Conservation (phyloP, 2,113 vertebrate species). For the Campylomormyrus numenius region DNA sequence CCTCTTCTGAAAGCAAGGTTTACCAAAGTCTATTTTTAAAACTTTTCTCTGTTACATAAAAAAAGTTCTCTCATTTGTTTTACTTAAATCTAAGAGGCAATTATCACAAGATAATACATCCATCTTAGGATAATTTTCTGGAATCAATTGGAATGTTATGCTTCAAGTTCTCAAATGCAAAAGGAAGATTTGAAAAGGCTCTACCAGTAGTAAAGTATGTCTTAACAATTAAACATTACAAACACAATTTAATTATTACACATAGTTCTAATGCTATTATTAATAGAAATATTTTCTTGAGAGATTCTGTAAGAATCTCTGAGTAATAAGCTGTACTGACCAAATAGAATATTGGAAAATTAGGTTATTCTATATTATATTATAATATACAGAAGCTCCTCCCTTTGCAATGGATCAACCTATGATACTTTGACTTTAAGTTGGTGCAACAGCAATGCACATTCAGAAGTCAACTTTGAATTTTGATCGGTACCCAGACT, state of each 20-base stretch:
- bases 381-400: no score
- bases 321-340: no score
- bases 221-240: background rate
- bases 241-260: background rate
- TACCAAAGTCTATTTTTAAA: background rate
- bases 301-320: background rate
- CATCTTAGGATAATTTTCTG: background rate
- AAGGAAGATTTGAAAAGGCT: background rate
- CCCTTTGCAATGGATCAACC: no score
- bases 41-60: background rate
- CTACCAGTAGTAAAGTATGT: background rate
- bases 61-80: background rate
- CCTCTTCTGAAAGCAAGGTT: conserved; percentile 4
- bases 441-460: no score
- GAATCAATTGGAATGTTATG: background rate
- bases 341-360: no score
- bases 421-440: no score
- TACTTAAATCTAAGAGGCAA: background rate
- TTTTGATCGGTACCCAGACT: no score
- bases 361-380: no score
- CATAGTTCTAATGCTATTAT: background rate
- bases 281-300: background rate
- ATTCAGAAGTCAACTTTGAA: no score
- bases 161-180: background rate
- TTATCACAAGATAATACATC: background rate